A percentile compares a stretch with the other conserved stretches of the same genome.
Evolutionary conservation across 2,888 invertebrate genomes (phyloP).

Genomic region (Coronaproctus castanopsis): DNA sequence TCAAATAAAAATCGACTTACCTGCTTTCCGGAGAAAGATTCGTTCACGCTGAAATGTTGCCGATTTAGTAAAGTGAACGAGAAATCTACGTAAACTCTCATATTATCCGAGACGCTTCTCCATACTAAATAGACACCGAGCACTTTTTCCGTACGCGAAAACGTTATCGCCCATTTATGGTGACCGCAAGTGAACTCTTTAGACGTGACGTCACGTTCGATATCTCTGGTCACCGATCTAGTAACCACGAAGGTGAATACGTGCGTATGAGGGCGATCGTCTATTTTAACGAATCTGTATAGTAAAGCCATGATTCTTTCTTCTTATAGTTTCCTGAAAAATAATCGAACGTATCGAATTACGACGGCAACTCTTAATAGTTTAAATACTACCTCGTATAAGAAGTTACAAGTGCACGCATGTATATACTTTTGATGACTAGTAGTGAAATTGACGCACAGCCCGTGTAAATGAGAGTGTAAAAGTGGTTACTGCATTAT

Average conservation of each 20-base stretch:
- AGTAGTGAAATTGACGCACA: no score
- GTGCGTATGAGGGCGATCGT: constrained; percentile 61
- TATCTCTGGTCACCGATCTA: constrained; percentile 51
- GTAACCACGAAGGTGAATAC: constrained; percentile 69
- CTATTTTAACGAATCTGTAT: constrained; percentile 60
- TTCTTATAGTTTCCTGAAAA: background rate
- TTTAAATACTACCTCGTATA: no score
- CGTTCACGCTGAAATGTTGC: constrained; percentile 64
- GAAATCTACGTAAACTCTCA: constrained; percentile 58
- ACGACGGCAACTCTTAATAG: no score
- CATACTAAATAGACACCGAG: constrained; percentile 56
- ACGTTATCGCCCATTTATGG: constrained; percentile 62
- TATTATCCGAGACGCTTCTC: constrained; percentile 51
- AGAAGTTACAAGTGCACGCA: no score
- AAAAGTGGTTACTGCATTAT: no score
- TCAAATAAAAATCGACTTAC: constrained; percentile 31
- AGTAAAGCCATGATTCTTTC: constrained; percentile 44
- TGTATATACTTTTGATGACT: no score
- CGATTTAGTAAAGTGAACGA: constrained; percentile 58
- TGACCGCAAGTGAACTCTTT: constrained; percentile 64
- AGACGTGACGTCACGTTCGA: constrained; percentile 57
- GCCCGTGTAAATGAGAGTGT: no score
- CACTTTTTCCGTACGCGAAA: constrained; percentile 53
- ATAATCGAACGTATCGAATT: no score
- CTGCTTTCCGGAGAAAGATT: constrained; percentile 55